A percentile compares a stretch with the other conserved stretches of the same genome.
These are phyloP conservation scores for Cricetomys ansorgei DNA, from an alignment of 2,113 vertebrate species.

Conservation along the genomic window DNA sequence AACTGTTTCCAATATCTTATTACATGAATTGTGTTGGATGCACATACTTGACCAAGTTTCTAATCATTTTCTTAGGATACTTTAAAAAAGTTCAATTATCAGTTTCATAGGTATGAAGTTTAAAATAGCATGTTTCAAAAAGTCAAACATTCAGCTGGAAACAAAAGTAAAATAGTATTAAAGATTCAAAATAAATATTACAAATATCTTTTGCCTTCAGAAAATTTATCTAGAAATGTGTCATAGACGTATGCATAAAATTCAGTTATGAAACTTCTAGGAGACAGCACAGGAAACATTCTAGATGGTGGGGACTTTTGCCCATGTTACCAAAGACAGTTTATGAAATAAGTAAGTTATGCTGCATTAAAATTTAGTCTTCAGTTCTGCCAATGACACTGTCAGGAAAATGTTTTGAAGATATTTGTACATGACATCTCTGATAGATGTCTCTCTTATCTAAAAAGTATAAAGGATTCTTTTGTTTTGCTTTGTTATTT, in stretches of 20 bases:
- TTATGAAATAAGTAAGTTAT: background rate
- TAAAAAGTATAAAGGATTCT: background rate
- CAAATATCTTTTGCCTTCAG: background rate
- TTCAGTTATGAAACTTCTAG: background rate
- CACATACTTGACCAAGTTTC: slow-evolving; percentile 1
- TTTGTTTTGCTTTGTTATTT: background rate
- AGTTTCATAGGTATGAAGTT: background rate
- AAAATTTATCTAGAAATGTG: background rate
- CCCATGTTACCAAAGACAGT: background rate
- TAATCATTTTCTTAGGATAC: background rate
- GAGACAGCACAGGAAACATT: background rate
- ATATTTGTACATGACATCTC: slow-evolving; percentile 9
- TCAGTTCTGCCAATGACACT: background rate
- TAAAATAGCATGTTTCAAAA: background rate
- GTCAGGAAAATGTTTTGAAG: background rate
- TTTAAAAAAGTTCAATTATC: slow-evolving; percentile 34
- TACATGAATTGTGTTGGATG: background rate
- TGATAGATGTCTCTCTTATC: background rate
- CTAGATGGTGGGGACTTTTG: background rate
- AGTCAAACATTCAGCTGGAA: background rate
- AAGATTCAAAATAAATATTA: background rate
- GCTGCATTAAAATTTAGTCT: background rate
- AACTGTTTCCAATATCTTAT: background rate
- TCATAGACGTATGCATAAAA: background rate
- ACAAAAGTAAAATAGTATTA: slow-evolving; percentile 14